These are phyloP conservation scores for Alloscopus bannaensis DNA, from an alignment of 2,888 invertebrate species.

Conservation along the genomic window DNA sequence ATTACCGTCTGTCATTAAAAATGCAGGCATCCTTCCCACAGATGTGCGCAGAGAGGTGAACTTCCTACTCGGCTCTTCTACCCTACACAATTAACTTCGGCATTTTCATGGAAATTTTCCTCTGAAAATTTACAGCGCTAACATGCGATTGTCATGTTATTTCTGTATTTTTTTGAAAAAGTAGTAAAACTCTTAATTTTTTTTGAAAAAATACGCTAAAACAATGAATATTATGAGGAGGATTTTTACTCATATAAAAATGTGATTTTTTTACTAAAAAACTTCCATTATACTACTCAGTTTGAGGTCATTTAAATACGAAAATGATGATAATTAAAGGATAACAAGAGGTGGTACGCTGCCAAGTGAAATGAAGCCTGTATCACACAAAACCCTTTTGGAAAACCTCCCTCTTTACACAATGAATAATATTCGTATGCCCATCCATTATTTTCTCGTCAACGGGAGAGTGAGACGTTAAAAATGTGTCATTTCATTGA, in stretches of 20 bases:
- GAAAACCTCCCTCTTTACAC: conserved; percentile 10
- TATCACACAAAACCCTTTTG: conserved; percentile 46
- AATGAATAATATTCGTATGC: conserved; percentile 1
- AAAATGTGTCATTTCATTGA: conserved; percentile 50
- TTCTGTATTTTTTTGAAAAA: conserved; percentile 43
- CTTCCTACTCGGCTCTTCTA: conserved; percentile 57
- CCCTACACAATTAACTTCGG: conserved; percentile 50
- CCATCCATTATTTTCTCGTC: conserved; percentile 12
- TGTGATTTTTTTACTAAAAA: conserved; percentile 44
- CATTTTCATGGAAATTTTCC: conserved; percentile 64
- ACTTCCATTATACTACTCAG: conserved; percentile 55
- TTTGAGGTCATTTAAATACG: conserved; percentile 59
- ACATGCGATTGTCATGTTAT: conserved; percentile 60
- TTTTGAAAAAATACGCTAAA: conserved; percentile 35
- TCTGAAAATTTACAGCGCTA: conserved; percentile 52
- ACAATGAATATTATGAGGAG: conserved; percentile 41
- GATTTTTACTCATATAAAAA: conserved; percentile 39
- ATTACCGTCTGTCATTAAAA: conserved; percentile 65
- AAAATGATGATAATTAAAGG: conserved; percentile 61
- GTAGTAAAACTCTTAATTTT: conserved; percentile 15
- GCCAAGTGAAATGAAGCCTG: conserved; percentile 43
- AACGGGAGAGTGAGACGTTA: conserved; percentile 28
- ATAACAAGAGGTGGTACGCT: conserved; percentile 37
- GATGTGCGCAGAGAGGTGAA: conserved; percentile 56
- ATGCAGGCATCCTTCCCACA: conserved; percentile 63